Evolutionary conservation across 2,888 invertebrate species (phyloP).

Genomic region (Phengaris arion): DNA sequence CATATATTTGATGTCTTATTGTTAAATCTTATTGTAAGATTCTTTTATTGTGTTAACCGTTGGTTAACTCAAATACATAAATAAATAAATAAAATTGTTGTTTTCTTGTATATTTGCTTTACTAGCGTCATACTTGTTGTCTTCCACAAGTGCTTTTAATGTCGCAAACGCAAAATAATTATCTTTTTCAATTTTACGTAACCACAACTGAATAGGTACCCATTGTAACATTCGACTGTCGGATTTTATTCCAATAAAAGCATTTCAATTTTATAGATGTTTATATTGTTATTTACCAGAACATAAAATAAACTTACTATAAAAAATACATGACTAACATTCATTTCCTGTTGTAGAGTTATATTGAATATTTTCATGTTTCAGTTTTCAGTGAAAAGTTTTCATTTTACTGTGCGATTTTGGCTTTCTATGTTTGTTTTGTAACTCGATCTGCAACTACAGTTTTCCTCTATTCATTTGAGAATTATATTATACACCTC

Average conservation of each 20-base stretch:
- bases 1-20: too few relatives aligned
- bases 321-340: slow-evolving; percentile 21
- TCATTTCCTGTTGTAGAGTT: slow-evolving; percentile 5
- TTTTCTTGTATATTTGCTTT: too few relatives aligned
- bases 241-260: not conserved
- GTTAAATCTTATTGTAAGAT: too few relatives aligned
- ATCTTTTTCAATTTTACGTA: too few relatives aligned
- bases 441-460: slow-evolving; percentile 5
- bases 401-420: slow-evolving; percentile 9
- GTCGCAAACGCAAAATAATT: too few relatives aligned
- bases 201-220: too few relatives aligned
- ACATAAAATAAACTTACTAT: slow-evolving; percentile 3
- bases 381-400: slow-evolving; percentile 18
- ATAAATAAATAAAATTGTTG: too few relatives aligned
- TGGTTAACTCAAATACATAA: too few relatives aligned
- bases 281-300: not conserved
- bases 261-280: not conserved
- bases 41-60: too few relatives aligned
- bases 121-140: too few relatives aligned
- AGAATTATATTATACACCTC: not conserved
- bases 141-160: too few relatives aligned
- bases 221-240: too few relatives aligned
- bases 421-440: slow-evolving; percentile 7
- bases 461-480: not conserved
- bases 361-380: slow-evolving; percentile 17